phyloP scores from a whole-genome alignment of 2,113 vertebrate genomes.

The Ramphastos sulfuratus region DNA sequence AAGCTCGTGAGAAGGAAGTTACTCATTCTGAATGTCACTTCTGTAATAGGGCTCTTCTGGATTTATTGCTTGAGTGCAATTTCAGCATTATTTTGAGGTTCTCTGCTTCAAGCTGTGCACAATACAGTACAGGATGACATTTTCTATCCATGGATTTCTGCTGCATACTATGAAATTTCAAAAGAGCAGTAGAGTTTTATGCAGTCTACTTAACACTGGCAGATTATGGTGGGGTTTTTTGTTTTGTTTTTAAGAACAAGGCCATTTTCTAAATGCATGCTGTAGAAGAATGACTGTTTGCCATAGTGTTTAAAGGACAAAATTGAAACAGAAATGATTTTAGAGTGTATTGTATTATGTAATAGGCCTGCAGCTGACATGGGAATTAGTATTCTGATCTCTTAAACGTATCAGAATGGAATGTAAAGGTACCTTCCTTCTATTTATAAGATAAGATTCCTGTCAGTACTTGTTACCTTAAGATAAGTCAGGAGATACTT shows the following conservation, averaged over 20 bases:
- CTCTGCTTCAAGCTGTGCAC: neutral
- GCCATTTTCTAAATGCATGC: neutral
- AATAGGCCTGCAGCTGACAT: conserved; percentile 53
- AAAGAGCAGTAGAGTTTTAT: neutral
- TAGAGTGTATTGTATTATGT: conserved; percentile 38
- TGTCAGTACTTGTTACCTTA: conserved; percentile 68
- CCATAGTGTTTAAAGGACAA: neutral
- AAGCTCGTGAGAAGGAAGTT: neutral
- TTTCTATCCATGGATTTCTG: neutral
- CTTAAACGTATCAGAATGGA: conserved; percentile 70
- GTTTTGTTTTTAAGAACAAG: neutral
- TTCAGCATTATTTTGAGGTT: neutral
- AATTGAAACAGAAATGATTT: neutral
- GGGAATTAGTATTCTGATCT: conserved; percentile 71
- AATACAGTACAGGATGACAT: neutral
- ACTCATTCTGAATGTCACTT: neutral
- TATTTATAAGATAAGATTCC: conserved; percentile 69
- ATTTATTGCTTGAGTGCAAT: neutral
- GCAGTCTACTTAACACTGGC: neutral
- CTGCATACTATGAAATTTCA: neutral
- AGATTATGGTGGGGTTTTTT: neutral
- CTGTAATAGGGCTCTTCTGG: neutral
- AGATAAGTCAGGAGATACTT: conserved; percentile 64
- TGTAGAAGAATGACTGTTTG: neutral
- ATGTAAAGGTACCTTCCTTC: conserved; percentile 56